Evolutionary conservation across 2,113 vertebrate species (phyloP).

Genomic region (Sula dactylatra): DNA sequence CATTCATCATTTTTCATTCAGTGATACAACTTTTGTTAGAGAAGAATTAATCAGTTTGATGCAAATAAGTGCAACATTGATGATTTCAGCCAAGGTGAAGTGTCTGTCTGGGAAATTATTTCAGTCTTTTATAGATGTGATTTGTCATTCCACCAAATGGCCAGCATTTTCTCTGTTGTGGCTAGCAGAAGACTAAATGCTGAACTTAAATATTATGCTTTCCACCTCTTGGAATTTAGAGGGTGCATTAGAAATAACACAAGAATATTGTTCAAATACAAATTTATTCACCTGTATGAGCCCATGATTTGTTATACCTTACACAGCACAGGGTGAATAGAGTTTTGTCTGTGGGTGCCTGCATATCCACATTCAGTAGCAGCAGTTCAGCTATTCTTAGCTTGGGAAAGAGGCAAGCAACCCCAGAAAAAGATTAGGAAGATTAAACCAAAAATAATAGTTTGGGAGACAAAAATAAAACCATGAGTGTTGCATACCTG

Average conservation of each 20-base stretch:
- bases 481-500: background rate
- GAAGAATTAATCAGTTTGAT: background rate
- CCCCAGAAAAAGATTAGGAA: background rate
- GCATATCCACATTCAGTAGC: background rate
- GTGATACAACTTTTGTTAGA: background rate
- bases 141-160: background rate
- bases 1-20: background rate
- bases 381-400: background rate
- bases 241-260: background rate
- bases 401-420: background rate
- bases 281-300: background rate
- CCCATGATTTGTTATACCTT: rapidly evolving
- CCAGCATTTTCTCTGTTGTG: background rate
- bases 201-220: background rate
- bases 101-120: background rate
- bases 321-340: background rate
- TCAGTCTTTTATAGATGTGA: background rate
- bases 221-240: background rate
- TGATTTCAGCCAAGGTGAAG: background rate
- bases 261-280: background rate
- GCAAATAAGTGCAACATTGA: background rate
- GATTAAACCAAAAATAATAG: background rate
- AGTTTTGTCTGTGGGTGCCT: background rate
- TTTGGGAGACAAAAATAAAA: background rate
- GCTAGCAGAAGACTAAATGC: background rate